Conservation (phyloP, 2,888 invertebrate genomes). For the Idaea dimidiata region DNA sequence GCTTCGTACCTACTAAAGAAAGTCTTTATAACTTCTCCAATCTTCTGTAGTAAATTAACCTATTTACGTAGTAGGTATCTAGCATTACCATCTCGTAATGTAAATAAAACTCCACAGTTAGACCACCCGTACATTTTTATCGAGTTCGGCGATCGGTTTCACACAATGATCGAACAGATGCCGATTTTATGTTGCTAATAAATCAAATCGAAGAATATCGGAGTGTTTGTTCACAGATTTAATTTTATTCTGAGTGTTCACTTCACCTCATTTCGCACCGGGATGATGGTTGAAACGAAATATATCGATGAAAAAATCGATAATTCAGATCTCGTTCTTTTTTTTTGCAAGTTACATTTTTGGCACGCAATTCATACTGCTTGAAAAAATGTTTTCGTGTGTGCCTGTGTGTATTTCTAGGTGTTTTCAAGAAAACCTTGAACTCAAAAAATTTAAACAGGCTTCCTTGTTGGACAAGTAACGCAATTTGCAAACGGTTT, state of each 20-base stretch:
- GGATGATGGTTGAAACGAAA: neutral
- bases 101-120: slow-evolving; percentile 50
- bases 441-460: too few species aligned
- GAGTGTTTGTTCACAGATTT: neutral
- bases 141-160: slow-evolving; percentile 42
- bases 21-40: neutral
- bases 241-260: slow-evolving; percentile 18
- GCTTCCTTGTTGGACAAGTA: too few species aligned
- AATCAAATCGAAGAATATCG: slow-evolving; percentile 58
- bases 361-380: neutral
- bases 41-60: neutral
- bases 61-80: neutral
- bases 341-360: neutral
- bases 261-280: slow-evolving; percentile 37
- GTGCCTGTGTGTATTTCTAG: too few species aligned
- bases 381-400: neutral
- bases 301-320: neutral
- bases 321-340: neutral
- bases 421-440: too few species aligned
- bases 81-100: slow-evolving; percentile 30
- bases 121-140: slow-evolving; percentile 57
- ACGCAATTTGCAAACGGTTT: too few species aligned
- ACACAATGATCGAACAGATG: slow-evolving; percentile 57
- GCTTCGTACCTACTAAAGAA: neutral
- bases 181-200: slow-evolving; percentile 66